Evolutionary conservation across 2,113 vertebrate genomes (phyloP), one percentile per base, ranked within the genome.

Genomic region (Leucopsar rothschildi): DNA sequence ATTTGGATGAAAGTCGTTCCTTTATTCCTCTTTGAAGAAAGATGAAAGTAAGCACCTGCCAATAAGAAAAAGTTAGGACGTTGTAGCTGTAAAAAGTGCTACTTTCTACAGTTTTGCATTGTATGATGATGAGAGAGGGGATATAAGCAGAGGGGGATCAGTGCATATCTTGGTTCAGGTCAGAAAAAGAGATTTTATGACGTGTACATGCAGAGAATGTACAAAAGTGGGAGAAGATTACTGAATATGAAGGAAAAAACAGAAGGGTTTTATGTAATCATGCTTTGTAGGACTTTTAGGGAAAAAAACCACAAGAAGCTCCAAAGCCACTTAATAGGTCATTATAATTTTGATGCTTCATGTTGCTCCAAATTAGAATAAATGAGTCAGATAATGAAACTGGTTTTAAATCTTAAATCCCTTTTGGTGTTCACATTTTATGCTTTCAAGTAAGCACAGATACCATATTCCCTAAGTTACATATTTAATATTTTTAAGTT

Each of bases 381-480:
- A 92, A 79, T 64, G n/a, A 91, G 25, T n/a, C 70, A 82, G 52
- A 91, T 82, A n/a, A 87, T 65, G 71, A 87, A 95, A 72, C 44
- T 79, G 73, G 33, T 57, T 68, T 76, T 71, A 78, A 68, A 57
- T 79, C n/a, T 87, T 55, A 82, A 92, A 94, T 78, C 39, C 42
- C 6, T 91, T 85, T 31, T 60, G 39, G 13, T 79, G 49, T 63
- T 88, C 42, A 28, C 21, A 76, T 87, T 85, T 82, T 56, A 76
- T 68, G 50, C 22, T 79, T 82, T 75, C 47, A 82, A 85, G 47
- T 49, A 89, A 82, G 39, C 19, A 76, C 19, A 82, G 76, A 87
- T 60, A 71, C 11, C 8, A 15, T 85, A 75, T 90, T 84, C 40
- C 56, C 70, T 28, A 69, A 79, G 37, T 85, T 85, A 69, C 22